Evolutionary conservation across 2,113 vertebrate species (phyloP).

Genomic region (Heloderma charlesbogerti): DNA sequence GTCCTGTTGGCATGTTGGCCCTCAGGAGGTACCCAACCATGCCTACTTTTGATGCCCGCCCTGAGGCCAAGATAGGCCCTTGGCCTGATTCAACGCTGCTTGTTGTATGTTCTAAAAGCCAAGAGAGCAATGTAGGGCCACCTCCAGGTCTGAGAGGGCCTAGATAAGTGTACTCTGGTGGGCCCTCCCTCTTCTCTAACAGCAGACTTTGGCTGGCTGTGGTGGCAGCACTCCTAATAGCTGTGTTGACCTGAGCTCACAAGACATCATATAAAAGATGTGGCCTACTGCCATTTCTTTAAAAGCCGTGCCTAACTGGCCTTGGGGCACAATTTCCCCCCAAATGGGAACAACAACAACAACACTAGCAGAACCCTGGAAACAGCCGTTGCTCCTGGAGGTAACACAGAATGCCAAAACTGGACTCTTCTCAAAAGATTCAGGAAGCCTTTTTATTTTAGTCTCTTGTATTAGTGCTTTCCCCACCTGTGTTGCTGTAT

Average conservation of each 20-base stretch:
- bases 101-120: background rate
- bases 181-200: background rate
- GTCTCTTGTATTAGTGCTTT: background rate
- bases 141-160: background rate
- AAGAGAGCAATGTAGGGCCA: background rate
- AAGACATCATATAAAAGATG: background rate
- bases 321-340: background rate
- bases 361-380: background rate
- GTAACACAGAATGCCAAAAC: background rate
- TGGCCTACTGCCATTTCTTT: background rate
- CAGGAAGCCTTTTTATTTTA: background rate
- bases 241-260: background rate
- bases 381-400: background rate
- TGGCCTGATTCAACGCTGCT: too few relatives aligned
- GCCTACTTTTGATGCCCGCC: too few relatives aligned
- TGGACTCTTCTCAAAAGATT: background rate
- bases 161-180: background rate
- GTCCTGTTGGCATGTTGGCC: too few relatives aligned
- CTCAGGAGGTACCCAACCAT: too few relatives aligned
- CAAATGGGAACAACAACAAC: background rate
- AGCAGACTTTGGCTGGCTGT: background rate
- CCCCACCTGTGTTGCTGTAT: background rate
- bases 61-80: too few relatives aligned
- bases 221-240: too few relatives aligned
- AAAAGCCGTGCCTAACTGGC: background rate